Evolutionary conservation across 2,797 vertebrate species (phyloP).

Genomic region (Acipenser ruthenus): DNA sequence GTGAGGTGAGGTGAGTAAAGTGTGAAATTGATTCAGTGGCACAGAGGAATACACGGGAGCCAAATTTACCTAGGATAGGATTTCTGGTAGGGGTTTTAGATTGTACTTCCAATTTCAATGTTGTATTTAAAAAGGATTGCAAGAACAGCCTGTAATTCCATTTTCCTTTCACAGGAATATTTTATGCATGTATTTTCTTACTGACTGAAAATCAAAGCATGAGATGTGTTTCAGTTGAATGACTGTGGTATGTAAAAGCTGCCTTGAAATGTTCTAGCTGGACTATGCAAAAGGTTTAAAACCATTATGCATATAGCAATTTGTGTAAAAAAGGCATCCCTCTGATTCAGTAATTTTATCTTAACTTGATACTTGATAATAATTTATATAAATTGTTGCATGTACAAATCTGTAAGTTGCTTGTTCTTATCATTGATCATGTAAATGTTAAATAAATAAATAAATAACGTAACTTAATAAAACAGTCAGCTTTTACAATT

Average conservation of each 20-base stretch:
- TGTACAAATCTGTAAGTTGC: too few species aligned
- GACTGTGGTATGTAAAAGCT: neutral
- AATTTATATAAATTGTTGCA: too few species aligned
- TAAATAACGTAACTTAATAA: too few species aligned
- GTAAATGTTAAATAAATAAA: too few species aligned
- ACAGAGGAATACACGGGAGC: conserved; percentile 56
- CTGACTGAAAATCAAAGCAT: neutral
- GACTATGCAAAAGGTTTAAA: too few species aligned
- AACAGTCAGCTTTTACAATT: too few species aligned
- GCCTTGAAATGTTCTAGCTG: neutral
- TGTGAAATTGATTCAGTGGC: conserved; percentile 91
- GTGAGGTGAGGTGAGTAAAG: conserved; percentile 68
- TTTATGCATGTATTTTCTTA: neutral
- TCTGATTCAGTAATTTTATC: too few species aligned
- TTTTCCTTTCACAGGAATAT: neutral
- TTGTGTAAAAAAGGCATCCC: too few species aligned
- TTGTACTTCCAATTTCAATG: conserved; percentile 24
- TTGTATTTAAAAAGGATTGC: neutral
- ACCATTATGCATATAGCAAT: too few species aligned
- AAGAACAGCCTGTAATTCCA: neutral
- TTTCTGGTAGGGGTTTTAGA: conserved; percentile 47
- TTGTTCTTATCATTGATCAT: too few species aligned
- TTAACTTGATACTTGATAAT: too few species aligned
- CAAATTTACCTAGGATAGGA: conserved; percentile 28
- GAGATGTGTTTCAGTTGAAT: too few species aligned